phyloP scores from a whole-genome alignment of 2,888 invertebrate genomes.

The Dolichopus griseipennis region DNA sequence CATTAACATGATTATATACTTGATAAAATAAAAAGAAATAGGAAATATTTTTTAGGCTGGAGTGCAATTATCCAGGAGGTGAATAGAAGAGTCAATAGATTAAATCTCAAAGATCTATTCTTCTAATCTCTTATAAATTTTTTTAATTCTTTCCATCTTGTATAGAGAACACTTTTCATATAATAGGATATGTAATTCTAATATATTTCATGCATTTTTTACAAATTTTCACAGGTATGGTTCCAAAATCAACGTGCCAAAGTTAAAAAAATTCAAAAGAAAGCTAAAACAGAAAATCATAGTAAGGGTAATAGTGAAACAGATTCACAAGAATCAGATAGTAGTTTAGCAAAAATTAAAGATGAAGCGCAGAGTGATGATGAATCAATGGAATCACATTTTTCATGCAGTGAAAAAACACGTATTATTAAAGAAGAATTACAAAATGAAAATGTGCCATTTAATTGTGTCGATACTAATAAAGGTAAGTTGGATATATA shows the following conservation, averaged over 20 bases:
- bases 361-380: slow-evolving; percentile 54
- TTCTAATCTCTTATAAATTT: too few relatives aligned
- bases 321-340: slow-evolving; percentile 47
- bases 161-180: too few relatives aligned
- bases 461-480: slow-evolving; percentile 40
- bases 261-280: slow-evolving; percentile 59
- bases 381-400: slow-evolving; percentile 40
- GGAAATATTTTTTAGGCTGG: too few relatives aligned
- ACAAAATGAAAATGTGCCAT: slow-evolving; percentile 35
- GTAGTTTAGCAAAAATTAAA: slow-evolving; percentile 49
- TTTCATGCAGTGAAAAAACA: slow-evolving; percentile 29
- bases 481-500: slow-evolving; percentile 31
- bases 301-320: slow-evolving; percentile 39
- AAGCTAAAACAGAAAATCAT: slow-evolving; percentile 50
- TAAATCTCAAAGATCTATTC: too few relatives aligned
- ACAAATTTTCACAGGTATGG: slow-evolving; percentile 47
- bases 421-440: slow-evolving; percentile 38
- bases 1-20: too few relatives aligned
- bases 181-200: too few relatives aligned
- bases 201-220: too few relatives aligned
- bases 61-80: too few relatives aligned
- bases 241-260: slow-evolving; percentile 59
- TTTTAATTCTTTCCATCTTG: too few relatives aligned
- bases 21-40: too few relatives aligned
- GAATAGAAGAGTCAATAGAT: too few relatives aligned